These are phyloP conservation scores for Cyprinus carpio DNA, from an alignment of 2,113 vertebrate species.

Conservation along the genomic window DNA sequence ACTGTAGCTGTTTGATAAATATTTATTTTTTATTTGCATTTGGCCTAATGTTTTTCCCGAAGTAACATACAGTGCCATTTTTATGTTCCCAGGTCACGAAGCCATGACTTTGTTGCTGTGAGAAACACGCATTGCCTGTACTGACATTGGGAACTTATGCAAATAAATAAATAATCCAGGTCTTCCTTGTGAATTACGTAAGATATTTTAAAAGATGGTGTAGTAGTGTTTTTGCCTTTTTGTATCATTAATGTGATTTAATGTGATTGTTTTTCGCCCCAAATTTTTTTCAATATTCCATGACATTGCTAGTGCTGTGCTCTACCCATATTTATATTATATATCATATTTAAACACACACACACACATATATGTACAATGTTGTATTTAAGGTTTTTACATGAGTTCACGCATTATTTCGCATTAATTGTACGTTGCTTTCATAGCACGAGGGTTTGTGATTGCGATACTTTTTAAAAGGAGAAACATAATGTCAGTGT, in stretches of 20 bases:
- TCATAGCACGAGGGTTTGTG: slow-evolving; percentile 4
- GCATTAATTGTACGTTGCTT: no score
- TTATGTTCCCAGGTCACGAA: not conserved
- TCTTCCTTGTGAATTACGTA: not conserved
- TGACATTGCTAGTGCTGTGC: not conserved
- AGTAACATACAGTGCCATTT: not conserved
- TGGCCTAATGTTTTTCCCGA: not conserved
- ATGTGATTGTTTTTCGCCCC: not conserved
- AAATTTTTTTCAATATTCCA: not conserved
- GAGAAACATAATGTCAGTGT: slow-evolving; percentile 53
- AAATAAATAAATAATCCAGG: not conserved
- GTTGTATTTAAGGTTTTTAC: no score
- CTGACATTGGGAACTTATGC: not conserved
- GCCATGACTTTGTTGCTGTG: not conserved
- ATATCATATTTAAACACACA: no score
- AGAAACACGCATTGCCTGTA: not conserved
- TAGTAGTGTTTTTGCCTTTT: not conserved
- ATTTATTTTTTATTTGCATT: not conserved
- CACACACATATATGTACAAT: no score
- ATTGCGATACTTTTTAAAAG: slow-evolving; percentile 45
- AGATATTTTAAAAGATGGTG: not conserved
- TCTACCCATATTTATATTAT: not conserved
- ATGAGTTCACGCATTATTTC: no score
- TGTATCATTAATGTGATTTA: not conserved
- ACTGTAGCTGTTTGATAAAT: not conserved